Evolutionary conservation across 2,113 vertebrate genomes (phyloP).

Genomic region (Polyodon spathula): DNA sequence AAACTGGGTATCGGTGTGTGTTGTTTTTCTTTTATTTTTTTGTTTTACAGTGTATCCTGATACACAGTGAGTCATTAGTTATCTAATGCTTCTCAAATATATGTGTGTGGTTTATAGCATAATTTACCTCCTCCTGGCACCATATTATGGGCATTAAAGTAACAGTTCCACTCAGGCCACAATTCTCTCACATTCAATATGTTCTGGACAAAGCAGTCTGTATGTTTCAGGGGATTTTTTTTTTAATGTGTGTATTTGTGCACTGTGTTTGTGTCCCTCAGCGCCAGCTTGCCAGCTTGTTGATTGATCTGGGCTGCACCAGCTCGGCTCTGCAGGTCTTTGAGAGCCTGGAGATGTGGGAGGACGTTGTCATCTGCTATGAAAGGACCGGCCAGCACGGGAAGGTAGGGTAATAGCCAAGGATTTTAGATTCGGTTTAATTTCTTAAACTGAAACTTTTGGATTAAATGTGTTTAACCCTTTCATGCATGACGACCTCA

Average conservation of each 20-base stretch:
- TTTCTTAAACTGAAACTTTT: no score
- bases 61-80: no score
- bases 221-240: background rate
- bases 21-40: background rate
- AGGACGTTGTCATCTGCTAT: slow-evolving; percentile 86
- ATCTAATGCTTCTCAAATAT: no score
- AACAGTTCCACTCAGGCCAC: no score
- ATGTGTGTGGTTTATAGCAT: no score
- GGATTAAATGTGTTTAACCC: no score
- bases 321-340: slow-evolving; percentile 84
- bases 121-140: no score
- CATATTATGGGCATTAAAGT: no score
- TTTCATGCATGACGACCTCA: no score
- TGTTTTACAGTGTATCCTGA: background rate
- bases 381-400: slow-evolving; percentile 86
- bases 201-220: no score
- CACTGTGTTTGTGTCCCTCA: slow-evolving; percentile 32
- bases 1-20: background rate
- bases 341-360: slow-evolving; percentile 89
- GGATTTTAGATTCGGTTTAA: background rate
- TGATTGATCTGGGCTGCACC: slow-evolving; percentile 81
- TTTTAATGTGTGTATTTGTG: background rate
- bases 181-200: no score
- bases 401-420: slow-evolving; percentile 59
- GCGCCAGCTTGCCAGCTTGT: slow-evolving; percentile 78